Evolutionary conservation across 2,113 vertebrate species (phyloP).

Genomic region (Neotragus moschatus): DNA sequence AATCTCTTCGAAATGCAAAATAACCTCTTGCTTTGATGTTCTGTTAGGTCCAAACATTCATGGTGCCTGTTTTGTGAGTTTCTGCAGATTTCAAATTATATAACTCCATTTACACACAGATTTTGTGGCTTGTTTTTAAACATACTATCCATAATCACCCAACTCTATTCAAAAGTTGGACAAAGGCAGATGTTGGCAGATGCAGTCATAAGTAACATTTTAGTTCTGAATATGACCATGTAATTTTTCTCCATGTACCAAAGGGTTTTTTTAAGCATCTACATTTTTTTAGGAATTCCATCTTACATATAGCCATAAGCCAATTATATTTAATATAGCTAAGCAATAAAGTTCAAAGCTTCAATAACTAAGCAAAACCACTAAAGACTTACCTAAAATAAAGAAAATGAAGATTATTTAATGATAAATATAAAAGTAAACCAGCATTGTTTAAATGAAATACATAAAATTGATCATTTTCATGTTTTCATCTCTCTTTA

Average conservation of each 20-base stretch:
- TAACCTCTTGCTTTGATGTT: conserved; percentile 2
- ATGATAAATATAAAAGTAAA: neutral
- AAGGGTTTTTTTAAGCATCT: neutral
- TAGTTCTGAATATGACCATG: neutral
- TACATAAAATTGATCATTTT: neutral
- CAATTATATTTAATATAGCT: conserved; percentile 25
- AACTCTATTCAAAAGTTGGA: conserved; percentile 11
- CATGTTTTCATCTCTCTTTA: neutral
- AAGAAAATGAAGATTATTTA: neutral
- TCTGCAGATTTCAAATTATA: neutral
- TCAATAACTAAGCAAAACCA: neutral
- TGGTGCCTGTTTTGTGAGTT: neutral
- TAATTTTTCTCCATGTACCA: neutral
- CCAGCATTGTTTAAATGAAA: neutral
- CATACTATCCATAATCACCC: neutral
- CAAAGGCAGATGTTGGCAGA: conserved; percentile 18
- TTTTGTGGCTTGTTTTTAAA: neutral
- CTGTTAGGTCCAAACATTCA: neutral
- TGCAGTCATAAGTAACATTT: neutral
- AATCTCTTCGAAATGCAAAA: conserved; percentile 6
- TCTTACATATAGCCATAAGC: neutral
- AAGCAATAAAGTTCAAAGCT: neutral
- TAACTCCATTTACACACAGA: neutral
- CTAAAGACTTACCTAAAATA: neutral
- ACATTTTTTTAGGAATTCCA: conserved; percentile 6